Conservation (phyloP, 2,113 vertebrate genomes). For the Nothobranchius furzeri region DNA sequence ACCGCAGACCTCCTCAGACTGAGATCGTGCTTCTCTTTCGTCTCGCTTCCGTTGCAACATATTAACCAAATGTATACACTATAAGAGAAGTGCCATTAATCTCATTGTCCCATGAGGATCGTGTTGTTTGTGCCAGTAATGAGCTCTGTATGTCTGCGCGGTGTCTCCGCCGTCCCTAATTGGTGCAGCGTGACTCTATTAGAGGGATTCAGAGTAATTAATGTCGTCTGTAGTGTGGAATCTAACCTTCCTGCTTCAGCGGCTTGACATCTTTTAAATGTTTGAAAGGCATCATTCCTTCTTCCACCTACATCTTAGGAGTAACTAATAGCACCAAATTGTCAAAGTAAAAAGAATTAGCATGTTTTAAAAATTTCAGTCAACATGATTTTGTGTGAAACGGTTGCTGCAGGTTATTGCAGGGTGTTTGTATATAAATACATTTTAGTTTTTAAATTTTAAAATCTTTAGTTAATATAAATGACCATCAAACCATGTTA, state of each 20-base stretch:
- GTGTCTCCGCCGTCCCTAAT: slow-evolving; percentile 67
- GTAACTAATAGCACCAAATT: slow-evolving; percentile 2
- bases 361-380: no score
- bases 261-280: slow-evolving; percentile 11
- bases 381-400: no score
- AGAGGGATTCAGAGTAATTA: slow-evolving; percentile 64
- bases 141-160: slow-evolving; percentile 47
- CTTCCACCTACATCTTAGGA: slow-evolving; percentile 2
- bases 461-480: no score
- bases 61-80: slow-evolving; percentile 19
- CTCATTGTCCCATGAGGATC: slow-evolving; percentile 50
- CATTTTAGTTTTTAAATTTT: no score
- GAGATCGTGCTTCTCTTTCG: not conserved
- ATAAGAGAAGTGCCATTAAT: slow-evolving; percentile 58
- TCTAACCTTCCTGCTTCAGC: slow-evolving; percentile 11
- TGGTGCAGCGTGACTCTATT: slow-evolving; percentile 66
- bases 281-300: not conserved
- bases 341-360: not conserved
- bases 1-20: not conserved
- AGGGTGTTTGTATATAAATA: no score
- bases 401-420: no score
- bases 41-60: slow-evolving; percentile 10
- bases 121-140: slow-evolving; percentile 68
- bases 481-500: no score
- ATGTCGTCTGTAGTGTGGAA: slow-evolving; percentile 26